Evolutionary conservation across 1,140 invertebrate genomes (phyloP), one percentile per base, ranked within the genome.

Genomic region (Chrysopa pallens): DNA sequence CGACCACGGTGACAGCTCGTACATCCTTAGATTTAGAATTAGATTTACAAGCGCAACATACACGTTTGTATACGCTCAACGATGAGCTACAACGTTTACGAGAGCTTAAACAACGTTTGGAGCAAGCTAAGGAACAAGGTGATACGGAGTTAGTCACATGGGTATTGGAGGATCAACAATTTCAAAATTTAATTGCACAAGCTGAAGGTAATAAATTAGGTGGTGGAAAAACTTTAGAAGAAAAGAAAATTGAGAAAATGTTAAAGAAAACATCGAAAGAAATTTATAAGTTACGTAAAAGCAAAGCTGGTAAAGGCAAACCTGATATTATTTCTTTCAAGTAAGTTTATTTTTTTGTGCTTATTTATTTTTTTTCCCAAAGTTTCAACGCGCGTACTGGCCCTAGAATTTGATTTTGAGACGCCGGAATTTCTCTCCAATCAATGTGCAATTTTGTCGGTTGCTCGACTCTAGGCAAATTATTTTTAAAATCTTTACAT

Each of bases 321-420:
- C 87, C 88, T 1, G 89, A 93, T 60, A 69, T 91, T 44, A 80
- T 88, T 50, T 88, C 86, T 14, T 94, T 95, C 63, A 91, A 88
- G 89, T 94, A 63, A 75, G 81, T 78, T 44, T 46, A n/a, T 4
- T 36, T 37, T 46, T 40, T 38, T 31, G n/a, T 43, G n/a, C n/a
- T n/a, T n/a, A n/a, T n/a, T n/a, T n/a, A n/a, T n/a, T n/a, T n/a
- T n/a, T n/a, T n/a, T n/a, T n/a, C n/a, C n/a, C n/a, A n/a, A n/a
- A n/a, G n/a, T n/a, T n/a, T n/a, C n/a, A n/a, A n/a, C n/a, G n/a
- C n/a, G n/a, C n/a, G n/a, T n/a, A n/a, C n/a, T n/a, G n/a, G n/a
- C n/a, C n/a, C n/a, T n/a, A n/a, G n/a, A n/a, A n/a, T n/a, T n/a
- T n/a, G n/a, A n/a, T n/a, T n/a, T n/a, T n/a, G n/a, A n/a, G n/a